Evolutionary conservation across 1,140 invertebrate species (phyloP).

Genomic region (Drosophila pallidifrons): DNA sequence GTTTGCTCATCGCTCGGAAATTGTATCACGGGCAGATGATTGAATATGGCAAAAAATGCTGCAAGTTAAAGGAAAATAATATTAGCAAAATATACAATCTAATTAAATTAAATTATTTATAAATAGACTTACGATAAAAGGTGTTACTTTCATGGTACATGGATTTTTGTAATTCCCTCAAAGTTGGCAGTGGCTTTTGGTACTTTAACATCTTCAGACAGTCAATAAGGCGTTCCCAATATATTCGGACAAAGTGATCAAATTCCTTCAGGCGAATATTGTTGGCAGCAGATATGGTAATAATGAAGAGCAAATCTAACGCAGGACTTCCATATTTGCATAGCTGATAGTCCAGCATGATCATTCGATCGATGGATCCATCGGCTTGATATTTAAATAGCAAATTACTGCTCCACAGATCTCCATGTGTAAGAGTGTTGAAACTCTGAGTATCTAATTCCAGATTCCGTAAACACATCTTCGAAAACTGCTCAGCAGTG

Average conservation of each 20-base stretch:
- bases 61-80: neutral
- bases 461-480: constrained; percentile 23
- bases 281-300: constrained; percentile 47
- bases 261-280: constrained; percentile 58
- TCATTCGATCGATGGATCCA: constrained; percentile 51
- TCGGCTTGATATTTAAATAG: constrained; percentile 74
- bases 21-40: constrained; percentile 46
- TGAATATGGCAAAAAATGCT: constrained; percentile 54
- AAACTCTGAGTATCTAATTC: constrained; percentile 85
- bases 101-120: neutral
- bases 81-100: neutral
- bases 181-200: constrained; percentile 70
- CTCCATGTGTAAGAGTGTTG: constrained; percentile 88
- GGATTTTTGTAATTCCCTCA: constrained; percentile 68
- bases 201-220: constrained; percentile 53
- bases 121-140: constrained; percentile 52
- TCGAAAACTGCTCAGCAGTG: constrained; percentile 52
- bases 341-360: constrained; percentile 84
- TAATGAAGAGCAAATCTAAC: constrained; percentile 80
- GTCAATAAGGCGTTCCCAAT: constrained; percentile 61
- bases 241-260: constrained; percentile 63
- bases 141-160: constrained; percentile 60
- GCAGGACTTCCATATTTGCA: constrained; percentile 71
- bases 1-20: constrained; percentile 51
- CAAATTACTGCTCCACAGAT: constrained; percentile 85